Conservation (phyloP, 2,888 invertebrate genomes). For the Torymus auratus region DNA sequence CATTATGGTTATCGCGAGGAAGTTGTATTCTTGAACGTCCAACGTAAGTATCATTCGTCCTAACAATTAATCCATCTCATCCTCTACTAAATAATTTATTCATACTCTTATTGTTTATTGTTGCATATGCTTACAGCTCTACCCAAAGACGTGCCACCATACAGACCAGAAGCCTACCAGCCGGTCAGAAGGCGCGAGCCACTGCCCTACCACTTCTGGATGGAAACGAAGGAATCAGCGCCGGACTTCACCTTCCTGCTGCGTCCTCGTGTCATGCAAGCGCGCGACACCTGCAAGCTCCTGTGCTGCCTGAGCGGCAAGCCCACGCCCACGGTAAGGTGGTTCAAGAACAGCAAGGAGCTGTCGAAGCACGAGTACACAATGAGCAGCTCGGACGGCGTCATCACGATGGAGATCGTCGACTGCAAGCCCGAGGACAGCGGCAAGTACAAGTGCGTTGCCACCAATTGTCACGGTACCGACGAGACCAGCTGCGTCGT, state of each 20-base stretch:
- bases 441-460: conserved; percentile 96
- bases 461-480: conserved; percentile 94
- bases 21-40: conserved; percentile 96
- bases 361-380: conserved; percentile 93
- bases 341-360: conserved; percentile 95
- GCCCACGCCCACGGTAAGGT: conserved; percentile 94
- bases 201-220: conserved; percentile 92
- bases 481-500: conserved; percentile 97
- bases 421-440: conserved; percentile 96
- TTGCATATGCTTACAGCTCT: conserved; percentile 79
- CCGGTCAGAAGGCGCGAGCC: conserved; percentile 88
- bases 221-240: conserved; percentile 94
- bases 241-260: conserved; percentile 99
- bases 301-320: conserved; percentile 97
- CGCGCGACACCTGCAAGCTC: conserved; percentile 96
- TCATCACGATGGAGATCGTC: conserved; percentile 97
- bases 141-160: conserved; percentile 84
- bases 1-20: conserved; percentile 97
- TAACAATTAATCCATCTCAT: background rate
- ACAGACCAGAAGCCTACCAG: conserved; percentile 81
- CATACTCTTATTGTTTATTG: too few species aligned
- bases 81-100: conserved; percentile 22
- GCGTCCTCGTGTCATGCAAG: conserved; percentile 98
- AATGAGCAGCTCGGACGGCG: conserved; percentile 95
- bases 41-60: conserved; percentile 82